Percentiles rank a stretch among this genome's conserved stretches.
phyloP scores from a whole-genome alignment of 1,140 invertebrate species.

The Drosophila gunungcola region DNA sequence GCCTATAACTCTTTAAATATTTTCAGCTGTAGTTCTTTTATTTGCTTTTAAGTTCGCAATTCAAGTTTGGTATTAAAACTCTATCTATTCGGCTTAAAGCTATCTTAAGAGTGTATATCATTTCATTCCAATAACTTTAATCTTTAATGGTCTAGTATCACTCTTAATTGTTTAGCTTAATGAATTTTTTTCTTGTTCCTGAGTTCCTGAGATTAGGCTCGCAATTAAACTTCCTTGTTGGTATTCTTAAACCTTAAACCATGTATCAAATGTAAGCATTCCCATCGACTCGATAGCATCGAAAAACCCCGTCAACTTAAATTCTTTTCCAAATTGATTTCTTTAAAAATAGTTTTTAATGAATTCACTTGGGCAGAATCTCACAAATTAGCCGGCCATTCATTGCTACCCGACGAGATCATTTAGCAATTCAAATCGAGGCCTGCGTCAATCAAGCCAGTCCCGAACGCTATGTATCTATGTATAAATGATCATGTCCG shows the following conservation, averaged over 20 bases:
- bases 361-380: slow-evolving; percentile 64
- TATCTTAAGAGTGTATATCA: background rate
- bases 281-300: background rate
- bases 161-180: background rate
- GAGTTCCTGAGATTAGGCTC: background rate
- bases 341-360: slow-evolving; percentile 63
- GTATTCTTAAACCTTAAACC: slow-evolving; percentile 3
- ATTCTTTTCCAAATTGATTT: slow-evolving; percentile 48
- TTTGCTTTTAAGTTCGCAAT: background rate
- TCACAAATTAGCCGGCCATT: slow-evolving; percentile 63
- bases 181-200: background rate
- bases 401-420: slow-evolving; percentile 44
- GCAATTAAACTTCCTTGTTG: slow-evolving; percentile 15
- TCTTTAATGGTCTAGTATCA: slow-evolving; percentile 10
- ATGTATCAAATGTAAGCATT: slow-evolving; percentile 2
- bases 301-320: slow-evolving; percentile 33
- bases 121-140: slow-evolving; percentile 4
- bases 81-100: background rate
- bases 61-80: background rate
- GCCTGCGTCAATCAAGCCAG: slow-evolving; percentile 62
- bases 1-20: background rate
- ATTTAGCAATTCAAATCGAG: slow-evolving; percentile 75
- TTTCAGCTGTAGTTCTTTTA: background rate
- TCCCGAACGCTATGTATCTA: slow-evolving; percentile 30
- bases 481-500: slow-evolving; percentile 35